A percentile compares a stretch with the other conserved stretches of the same genome.
phyloP scores from a whole-genome alignment of 2,113 vertebrate genomes.

The Pelmatolapia mariae region DNA sequence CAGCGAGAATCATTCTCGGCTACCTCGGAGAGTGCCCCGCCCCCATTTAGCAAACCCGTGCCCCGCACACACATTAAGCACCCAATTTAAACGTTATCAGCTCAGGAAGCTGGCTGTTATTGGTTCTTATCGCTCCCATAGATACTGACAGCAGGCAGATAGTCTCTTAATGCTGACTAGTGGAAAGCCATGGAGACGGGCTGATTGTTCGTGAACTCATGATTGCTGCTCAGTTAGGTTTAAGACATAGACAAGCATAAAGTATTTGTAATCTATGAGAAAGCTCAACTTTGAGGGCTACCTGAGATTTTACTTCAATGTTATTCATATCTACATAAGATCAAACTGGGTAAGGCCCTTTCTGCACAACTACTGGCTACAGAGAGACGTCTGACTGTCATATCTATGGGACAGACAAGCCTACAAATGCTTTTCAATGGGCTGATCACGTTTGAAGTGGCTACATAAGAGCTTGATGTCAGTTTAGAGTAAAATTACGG shows the following conservation, averaged over 20 bases:
- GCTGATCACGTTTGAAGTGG: not conserved
- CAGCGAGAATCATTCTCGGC: constrained; percentile 62
- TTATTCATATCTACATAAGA: not conserved
- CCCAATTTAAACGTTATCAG: not conserved
- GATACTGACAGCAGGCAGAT: not conserved
- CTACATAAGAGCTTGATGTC: not conserved
- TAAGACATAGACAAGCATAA: not conserved
- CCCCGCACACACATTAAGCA: not conserved
- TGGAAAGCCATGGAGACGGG: not conserved
- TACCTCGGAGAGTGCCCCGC: constrained; percentile 75
- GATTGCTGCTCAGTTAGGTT: not conserved
- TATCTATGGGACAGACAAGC: not conserved
- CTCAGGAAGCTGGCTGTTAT: not conserved
- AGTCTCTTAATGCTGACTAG: not conserved
- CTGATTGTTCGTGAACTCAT: not conserved
- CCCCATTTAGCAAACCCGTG: not conserved
- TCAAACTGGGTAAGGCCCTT: not conserved
- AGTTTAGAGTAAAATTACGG: not conserved
- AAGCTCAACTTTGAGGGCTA: not conserved
- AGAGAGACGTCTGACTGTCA: not conserved
- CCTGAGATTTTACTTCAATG: not conserved
- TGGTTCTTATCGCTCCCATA: not conserved
- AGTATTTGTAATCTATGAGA: not conserved
- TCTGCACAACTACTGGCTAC: not conserved
- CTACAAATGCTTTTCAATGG: not conserved